Evolutionary conservation across 2,113 vertebrate species (phyloP), one percentile per base, ranked within the genome.

Genomic region (Ibidorhyncha struthersii): DNA sequence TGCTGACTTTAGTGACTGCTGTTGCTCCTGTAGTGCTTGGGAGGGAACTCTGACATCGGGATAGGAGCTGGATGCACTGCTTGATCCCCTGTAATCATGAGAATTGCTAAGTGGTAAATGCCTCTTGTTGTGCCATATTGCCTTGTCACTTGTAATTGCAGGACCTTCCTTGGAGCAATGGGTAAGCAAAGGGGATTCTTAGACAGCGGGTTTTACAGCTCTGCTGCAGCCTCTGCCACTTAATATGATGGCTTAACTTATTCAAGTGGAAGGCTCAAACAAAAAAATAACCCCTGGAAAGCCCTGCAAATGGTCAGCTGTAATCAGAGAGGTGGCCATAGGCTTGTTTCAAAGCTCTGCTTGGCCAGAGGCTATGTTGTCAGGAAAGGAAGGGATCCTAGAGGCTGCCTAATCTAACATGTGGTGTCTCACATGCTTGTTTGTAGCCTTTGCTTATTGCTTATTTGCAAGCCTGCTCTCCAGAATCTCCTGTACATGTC

Each of bases 41-140:
- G 32, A 93, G 25, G 22, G 19, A 94, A 20, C 15, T 36, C 47
- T 40, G 29, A 41, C 65, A 78, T 41, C 0, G 0, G 30, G 16
- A 23, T 10, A 62, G 41, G 38, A 86, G 34, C n/a, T 38, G 47
- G 10, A n/a, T 0, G 2, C 0, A 2, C 14, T 1, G 2, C 32
- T 30, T 63, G 47, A 41, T 72, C 18, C 38, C 2, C 4, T 71
- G 38, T n/a, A 29, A 55, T 50, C 17, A 10, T n/a, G 29, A 78
- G 77, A 82, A 40, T 21, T 92, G 85, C 40, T 34, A 40, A 82
- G 67, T 45, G 62, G 36, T 73, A 76, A 56, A 69, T 56, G 3
- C 9, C 32, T 63, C 65, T 40, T 52, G 2, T 52, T 61, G 56
- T 67, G 49, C 40, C 47, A 65, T 79, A 79, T 71, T 86, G 6